Evolutionary conservation across 2,113 vertebrate species (phyloP), one percentile per base, ranked within the genome.

Genomic region (Pontoporia blainvillei): DNA sequence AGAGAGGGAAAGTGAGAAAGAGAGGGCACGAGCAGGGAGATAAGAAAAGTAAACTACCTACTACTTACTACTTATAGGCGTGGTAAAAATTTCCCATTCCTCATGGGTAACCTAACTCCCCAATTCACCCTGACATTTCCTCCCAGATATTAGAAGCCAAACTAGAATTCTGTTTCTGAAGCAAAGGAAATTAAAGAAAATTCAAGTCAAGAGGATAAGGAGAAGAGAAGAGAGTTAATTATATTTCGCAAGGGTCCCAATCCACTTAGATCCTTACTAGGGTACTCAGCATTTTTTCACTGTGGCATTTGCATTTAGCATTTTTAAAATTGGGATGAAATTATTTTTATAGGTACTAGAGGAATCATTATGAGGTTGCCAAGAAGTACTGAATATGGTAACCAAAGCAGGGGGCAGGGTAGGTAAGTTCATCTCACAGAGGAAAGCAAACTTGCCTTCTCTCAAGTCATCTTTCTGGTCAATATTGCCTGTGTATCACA

Each of bases 251-350:
- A 90, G 57, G 49, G 17, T 96, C 75, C 89, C 96, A 93, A 21
- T 89, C 78, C 96, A 86, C 85, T 97, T 75, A 0, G 94, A 84
- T 89, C 64, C 52, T 72, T 79, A 84, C 69, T 82, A 90, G 91
- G 72, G 41, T 84, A 72, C 17, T 97, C 82, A 95, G 82, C 87
- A 96, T 95, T 98, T 98, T 97, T 96, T 92, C 78, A 66, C 5
- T 14, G 62, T 20, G 64, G 31, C 67, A 97, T 98, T 96, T 96
- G 49, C 52, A 85, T 96, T 96, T 96, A 90, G 29, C 84, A 83
- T 61, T 92, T 93, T 91, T 90, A 59, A 98, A 98, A 95, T 88
- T 81, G 59, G 85, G 39, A 88, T 97, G 72, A 96, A 97, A 86
- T 97, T 75, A 73, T 52, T 97, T 97, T 97, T 93, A 59, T 73